Percentiles rank a stretch among this genome's conserved stretches.
These are phyloP conservation scores for Nyctereutes procyonoides DNA, from an alignment of 2,113 vertebrate species.

Conservation along the genomic window DNA sequence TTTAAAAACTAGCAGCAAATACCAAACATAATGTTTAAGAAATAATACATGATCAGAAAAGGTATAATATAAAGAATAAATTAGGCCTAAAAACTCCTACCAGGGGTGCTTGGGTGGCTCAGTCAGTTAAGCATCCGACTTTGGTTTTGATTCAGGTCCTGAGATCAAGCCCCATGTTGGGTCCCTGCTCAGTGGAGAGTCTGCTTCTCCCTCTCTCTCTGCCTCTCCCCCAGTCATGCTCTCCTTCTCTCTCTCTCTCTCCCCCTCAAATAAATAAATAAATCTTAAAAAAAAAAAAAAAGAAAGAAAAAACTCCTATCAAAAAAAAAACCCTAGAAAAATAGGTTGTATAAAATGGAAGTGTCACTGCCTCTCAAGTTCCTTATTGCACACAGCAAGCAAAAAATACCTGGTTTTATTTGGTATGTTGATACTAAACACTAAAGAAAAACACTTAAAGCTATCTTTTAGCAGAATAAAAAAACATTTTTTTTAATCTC, in stretches of 20 bases:
- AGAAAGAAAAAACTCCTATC: not conserved
- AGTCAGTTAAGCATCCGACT: not conserved
- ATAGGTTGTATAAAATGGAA: not conserved
- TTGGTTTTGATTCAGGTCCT: not conserved
- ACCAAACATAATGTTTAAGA: not conserved
- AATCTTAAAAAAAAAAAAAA: not conserved
- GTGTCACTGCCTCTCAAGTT: not conserved
- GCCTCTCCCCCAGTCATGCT: not conserved
- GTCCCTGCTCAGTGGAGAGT: not conserved
- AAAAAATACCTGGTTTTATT: not conserved
- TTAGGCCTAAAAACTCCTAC: not conserved
- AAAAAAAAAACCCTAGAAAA: not conserved
- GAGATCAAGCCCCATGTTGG: not conserved
- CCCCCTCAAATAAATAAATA: not conserved
- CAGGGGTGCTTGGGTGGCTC: not conserved
- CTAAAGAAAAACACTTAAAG: not conserved
- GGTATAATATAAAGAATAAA: not conserved
- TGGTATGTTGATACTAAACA: not conserved
- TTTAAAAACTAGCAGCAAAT: not conserved
- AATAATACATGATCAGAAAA: not conserved
- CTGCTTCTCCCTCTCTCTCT: not conserved
- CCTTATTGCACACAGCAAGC: not conserved
- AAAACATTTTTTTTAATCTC: not conserved
- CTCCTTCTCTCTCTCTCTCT: not conserved
- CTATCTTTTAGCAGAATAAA: not conserved